Conservation (phyloP, 2,888 invertebrate species). For the Drosophila paramelanica region DNA sequence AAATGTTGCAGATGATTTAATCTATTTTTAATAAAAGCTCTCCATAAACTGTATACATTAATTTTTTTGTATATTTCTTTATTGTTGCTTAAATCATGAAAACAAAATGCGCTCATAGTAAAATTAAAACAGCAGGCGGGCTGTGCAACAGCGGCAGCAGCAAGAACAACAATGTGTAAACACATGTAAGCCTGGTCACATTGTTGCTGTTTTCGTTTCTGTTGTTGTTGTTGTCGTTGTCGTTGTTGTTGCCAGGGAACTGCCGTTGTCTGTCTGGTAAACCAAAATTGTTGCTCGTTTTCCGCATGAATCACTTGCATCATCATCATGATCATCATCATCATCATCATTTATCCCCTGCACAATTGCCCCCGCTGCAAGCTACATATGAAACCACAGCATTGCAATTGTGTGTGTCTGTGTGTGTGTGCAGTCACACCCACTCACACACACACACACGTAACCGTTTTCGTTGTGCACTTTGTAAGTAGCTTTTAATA, state of each 20-base stretch:
- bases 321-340: slow-evolving; percentile 75
- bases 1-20: slow-evolving; percentile 63
- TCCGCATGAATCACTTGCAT: slow-evolving; percentile 78
- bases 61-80: slow-evolving; percentile 1
- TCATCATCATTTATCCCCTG: slow-evolving; percentile 50
- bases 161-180: slow-evolving; percentile 60
- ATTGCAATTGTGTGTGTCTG: slow-evolving; percentile 52
- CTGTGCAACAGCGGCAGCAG: slow-evolving; percentile 19
- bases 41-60: neutral
- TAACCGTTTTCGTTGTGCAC: slow-evolving; percentile 64
- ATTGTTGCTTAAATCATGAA: slow-evolving; percentile 49
- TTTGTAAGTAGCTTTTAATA: slow-evolving; percentile 80
- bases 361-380: slow-evolving; percentile 24
- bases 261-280: slow-evolving; percentile 76
- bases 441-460: slow-evolving; percentile 29
- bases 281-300: slow-evolving; percentile 79
- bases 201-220: slow-evolving; percentile 21
- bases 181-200: slow-evolving; percentile 67
- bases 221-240: slow-evolving; percentile 39
- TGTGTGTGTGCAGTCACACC: slow-evolving; percentile 35
- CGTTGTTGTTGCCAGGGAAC: slow-evolving; percentile 39
- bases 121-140: slow-evolving; percentile 67
- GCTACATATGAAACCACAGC: slow-evolving; percentile 59
- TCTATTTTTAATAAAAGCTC: slow-evolving; percentile 60
- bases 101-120: slow-evolving; percentile 68